Conservation (phyloP, 2,888 invertebrate genomes). For the Vanessa cardui region DNA sequence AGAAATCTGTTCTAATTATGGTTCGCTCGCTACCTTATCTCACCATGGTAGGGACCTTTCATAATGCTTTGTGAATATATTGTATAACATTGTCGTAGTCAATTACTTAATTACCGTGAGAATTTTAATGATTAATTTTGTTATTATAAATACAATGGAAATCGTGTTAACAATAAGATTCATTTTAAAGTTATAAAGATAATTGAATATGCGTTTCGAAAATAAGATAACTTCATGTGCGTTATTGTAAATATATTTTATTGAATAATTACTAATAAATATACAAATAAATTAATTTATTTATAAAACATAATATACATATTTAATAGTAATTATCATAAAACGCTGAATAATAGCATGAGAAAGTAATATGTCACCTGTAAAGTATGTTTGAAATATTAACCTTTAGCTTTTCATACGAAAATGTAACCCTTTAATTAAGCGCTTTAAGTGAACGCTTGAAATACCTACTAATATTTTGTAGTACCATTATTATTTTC, state of each 20-base stretch:
- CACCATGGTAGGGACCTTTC: constrained; percentile 13
- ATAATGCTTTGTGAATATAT: constrained; percentile 22
- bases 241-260: neutral
- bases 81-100: constrained; percentile 14
- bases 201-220: neutral
- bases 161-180: constrained; percentile 1
- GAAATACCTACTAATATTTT: neutral
- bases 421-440: neutral
- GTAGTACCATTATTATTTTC: neutral
- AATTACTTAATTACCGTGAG: constrained; percentile 23
- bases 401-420: neutral
- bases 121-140: constrained; percentile 17
- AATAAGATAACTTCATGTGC: neutral
- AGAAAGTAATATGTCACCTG: neutral
- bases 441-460: neutral
- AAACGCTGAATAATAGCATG: neutral
- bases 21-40: constrained; percentile 11
- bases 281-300: too few species aligned
- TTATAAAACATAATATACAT: too few species aligned
- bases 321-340: too few species aligned
- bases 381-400: neutral
- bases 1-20: neutral
- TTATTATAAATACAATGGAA: constrained; percentile 14
- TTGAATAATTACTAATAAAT: neutral
- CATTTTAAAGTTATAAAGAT: neutral